Conservation (phyloP, 2,888 invertebrate genomes). For the Acronicta aceris region DNA sequence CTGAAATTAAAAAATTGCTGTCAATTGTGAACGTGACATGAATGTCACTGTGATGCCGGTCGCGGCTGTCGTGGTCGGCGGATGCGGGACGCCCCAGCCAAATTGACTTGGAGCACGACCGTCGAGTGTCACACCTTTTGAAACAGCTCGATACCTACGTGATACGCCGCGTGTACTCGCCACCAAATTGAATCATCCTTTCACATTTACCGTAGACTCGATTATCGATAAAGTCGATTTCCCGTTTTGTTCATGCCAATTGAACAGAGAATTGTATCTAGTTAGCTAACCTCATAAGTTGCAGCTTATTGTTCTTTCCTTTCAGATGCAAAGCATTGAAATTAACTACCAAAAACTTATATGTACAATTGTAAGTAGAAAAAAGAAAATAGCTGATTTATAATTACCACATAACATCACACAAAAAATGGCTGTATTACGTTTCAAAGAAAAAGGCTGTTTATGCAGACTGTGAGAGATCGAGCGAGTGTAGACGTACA, state of each 20-base stretch:
- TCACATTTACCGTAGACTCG: constrained; percentile 4
- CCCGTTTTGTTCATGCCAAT: constrained; percentile 1
- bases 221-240: constrained; percentile 4
- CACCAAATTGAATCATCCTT: constrained; percentile 38
- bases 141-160: constrained; percentile 45
- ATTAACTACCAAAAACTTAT: too few species aligned
- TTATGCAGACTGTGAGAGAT: constrained; percentile 57
- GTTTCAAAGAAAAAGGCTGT: constrained; percentile 44
- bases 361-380: not conserved
- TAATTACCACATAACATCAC: constrained; percentile 32
- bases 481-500: constrained; percentile 62
- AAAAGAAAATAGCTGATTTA: constrained; percentile 1
- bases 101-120: constrained; percentile 22
- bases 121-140: constrained; percentile 46
- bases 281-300: too few species aligned
- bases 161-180: constrained; percentile 24
- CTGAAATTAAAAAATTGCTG: constrained; percentile 32
- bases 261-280: not conserved
- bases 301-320: too few species aligned
- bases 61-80: not conserved
- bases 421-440: constrained; percentile 28
- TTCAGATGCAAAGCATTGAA: too few species aligned
- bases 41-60: constrained; percentile 15
- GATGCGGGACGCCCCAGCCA: constrained; percentile 4
- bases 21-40: constrained; percentile 34